Base-by-base conservation (phyloP, 2,113 vertebrate species). In the Neogale vison region DNA sequence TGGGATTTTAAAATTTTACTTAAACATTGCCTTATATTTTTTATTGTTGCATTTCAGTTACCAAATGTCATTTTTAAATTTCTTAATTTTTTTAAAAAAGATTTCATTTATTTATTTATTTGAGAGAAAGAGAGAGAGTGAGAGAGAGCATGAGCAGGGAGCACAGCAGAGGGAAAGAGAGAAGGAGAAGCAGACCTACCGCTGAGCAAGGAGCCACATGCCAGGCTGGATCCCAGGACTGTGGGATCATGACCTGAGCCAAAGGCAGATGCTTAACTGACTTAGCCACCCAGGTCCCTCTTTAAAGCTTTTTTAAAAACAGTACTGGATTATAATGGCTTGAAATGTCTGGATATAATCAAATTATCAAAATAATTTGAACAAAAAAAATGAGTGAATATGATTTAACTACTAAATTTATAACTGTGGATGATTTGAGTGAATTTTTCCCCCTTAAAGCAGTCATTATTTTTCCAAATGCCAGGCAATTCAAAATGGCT, bases 291-390 rank as follows among this genome's bases (percentile, higher is more conserved):
- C 39, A 45, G 39, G 13, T 15, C 3, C 39, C 72, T 24, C 72
- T 26, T 34, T 67, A 45, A 26, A 74, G 39, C 23, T 26, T 42
- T 65, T 65, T 65, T 15, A 15, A 65, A 63, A 63, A 67, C 42
- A 79, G 3, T 42, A 85, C 50, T 76, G 3, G 23, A 52, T 80
- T 77, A 55, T 61, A 57, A 81, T 79, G 47, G 4, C 18, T 95
- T 81, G 71, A 1, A 76, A 47, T 83, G 7, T 55, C 76, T 42
- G 14, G 24, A 80, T 82, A 47, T 0, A 95, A 76, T 96, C 7
- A 94, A 82, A 55, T 90, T 72, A 80, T 87, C 11, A 90, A 50
- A 57, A 95, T 77, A 71, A 93, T 74, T 67, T 89, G 20, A 20
- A 61, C 47, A 90, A 93, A 34, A 96, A 88, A 52, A 77, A 79